Evolutionary conservation across 2,113 vertebrate genomes (phyloP), one percentile per base, ranked within the genome.

Genomic region (Mesembrinibis cayennensis): DNA sequence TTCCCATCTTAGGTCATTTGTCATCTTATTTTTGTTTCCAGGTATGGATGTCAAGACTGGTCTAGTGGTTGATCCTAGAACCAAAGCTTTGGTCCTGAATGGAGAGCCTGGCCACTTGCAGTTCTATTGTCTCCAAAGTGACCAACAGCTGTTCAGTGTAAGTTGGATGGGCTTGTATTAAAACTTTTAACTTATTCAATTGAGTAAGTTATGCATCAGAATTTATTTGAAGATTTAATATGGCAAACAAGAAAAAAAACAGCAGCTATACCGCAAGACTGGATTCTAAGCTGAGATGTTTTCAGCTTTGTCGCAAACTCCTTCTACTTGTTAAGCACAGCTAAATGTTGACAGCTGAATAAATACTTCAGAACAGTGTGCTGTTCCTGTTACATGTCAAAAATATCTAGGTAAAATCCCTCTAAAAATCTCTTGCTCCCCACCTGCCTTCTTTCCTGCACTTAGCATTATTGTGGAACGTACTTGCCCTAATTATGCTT

Each of bases 21-120:
- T 93, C 66, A 21, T 44, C 52, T 95, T 47, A 34, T 85, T 84
- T 82, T 78, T 50, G 21, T 65, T 71, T 98, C 26, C 95, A 99
- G 99, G 99, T 56, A 97, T 97, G 11, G 67, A 87, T 32, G 66
- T 99, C 79, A 97, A 84, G 84, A 99, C 99, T 2, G 99, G 99
- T 82, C 93, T 99, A 90, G 98, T 98, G 93, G 95, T 99, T 87
- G 99, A 99, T 95, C 99, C 99, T 30, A 99, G 98, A 97, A 99
- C 98, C 81, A 99, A 98, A 97, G 98, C 99, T 82, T 95, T 99
- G 97, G 99, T 99, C 87, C 97, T 99, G 83, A 99, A 99, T 30
- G 99, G 99, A 38, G 99, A 99, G 92, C 99, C 99, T 4, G 99
- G 99, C n/a, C 99, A 99, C 89, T 95, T 99, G 91, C 99, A 99